A percentile compares a stretch with the other conserved stretches of the same genome.
phyloP scores from a whole-genome alignment of 2,113 vertebrate genomes.

The Sebastes schlegelii region DNA sequence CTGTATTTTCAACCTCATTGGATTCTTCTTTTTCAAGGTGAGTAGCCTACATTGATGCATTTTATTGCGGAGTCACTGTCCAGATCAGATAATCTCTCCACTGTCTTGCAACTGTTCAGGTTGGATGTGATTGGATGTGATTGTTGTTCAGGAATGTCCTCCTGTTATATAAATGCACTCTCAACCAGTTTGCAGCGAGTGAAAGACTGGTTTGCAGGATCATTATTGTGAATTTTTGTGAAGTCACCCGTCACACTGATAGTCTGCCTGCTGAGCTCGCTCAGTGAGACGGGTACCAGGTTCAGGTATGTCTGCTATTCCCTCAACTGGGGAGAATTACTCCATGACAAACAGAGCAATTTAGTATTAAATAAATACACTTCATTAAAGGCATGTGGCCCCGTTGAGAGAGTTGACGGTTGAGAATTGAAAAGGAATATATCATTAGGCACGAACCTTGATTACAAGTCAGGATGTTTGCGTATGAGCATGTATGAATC shows the following conservation, averaged over 20 bases:
- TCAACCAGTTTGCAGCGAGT: neutral
- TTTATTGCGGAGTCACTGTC: neutral
- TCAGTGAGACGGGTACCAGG: neutral
- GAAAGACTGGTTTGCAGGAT: neutral
- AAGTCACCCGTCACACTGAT: neutral
- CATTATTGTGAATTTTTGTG: no score
- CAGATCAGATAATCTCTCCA: neutral
- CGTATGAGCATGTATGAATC: no score
- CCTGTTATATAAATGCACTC: neutral
- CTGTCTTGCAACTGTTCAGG: neutral
- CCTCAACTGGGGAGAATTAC: neutral
- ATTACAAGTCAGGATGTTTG: neutral
- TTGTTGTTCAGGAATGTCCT: neutral
- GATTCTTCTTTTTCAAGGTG: slow-evolving; percentile 89
- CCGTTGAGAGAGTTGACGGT: neutral
- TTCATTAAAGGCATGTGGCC: neutral
- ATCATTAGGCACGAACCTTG: neutral
- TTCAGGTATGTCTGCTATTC: neutral
- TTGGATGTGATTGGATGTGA: neutral
- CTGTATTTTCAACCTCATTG: slow-evolving; percentile 74
- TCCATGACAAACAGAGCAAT: neutral
- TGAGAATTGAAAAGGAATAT: neutral
- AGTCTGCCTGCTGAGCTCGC: neutral
- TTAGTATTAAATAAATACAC: neutral
- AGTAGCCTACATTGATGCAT: slow-evolving; percentile 20